Conservation (phyloP, 2,888 invertebrate genomes). For the Campoplex capitator region DNA sequence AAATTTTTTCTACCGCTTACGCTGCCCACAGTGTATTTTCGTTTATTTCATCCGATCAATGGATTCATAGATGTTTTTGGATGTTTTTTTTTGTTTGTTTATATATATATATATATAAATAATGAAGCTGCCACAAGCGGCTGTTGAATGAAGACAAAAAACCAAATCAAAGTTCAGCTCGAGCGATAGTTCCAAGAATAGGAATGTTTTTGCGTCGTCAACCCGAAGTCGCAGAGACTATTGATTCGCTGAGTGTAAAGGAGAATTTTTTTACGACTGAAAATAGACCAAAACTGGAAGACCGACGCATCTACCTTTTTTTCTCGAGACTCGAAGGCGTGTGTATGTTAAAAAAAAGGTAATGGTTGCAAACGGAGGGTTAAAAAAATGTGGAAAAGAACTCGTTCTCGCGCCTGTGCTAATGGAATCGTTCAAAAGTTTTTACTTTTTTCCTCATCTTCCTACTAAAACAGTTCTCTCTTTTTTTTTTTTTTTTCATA, state of each 20-base stretch:
- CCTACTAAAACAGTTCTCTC: neutral
- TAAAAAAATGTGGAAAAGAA: neutral
- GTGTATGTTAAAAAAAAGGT: neutral
- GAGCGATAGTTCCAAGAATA: neutral
- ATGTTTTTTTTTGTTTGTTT: neutral
- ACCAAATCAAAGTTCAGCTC: neutral
- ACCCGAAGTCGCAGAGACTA: neutral
- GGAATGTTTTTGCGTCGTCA: neutral
- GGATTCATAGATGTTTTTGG: neutral
- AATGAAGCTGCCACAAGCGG: neutral
- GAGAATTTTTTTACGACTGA: neutral
- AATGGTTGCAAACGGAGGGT: neutral
- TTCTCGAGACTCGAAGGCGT: neutral
- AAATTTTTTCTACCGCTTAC: neutral
- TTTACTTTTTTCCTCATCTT: neutral
- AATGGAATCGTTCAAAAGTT: neutral
- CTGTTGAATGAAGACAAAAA: neutral
- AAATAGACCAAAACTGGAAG: neutral
- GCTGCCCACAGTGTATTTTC: neutral
- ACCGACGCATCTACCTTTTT: neutral
- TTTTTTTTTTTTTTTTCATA: neutral
- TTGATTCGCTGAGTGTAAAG: neutral
- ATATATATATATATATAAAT: too few species aligned
- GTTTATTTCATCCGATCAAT: neutral
- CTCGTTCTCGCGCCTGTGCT: neutral